Base-by-base conservation (phyloP, 2,797 vertebrate species). In the Coendou prehensilis region DNA sequence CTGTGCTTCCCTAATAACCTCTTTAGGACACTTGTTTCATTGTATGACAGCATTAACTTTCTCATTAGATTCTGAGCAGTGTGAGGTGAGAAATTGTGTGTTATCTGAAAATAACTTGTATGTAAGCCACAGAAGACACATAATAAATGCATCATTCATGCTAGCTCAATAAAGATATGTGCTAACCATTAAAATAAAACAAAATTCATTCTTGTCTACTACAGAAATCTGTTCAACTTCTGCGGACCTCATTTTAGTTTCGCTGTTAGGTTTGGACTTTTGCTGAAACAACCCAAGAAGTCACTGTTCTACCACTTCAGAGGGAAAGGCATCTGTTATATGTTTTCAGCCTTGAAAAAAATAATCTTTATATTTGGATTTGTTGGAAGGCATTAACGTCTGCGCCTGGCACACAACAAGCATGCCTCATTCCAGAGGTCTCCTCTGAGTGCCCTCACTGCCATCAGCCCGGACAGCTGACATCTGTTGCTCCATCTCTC, bases 401-500 rank as follows among this genome's bases (percentile, higher is more conserved):
- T 88, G 61, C 91, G 89, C 67, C 76, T 90, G 91, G 94, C 76
- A 93, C 47, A 84, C 90, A 94, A 52, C 28, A 67, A 87, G 41
- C 47, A 76, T 67, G 84, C 67, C 52, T 71, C 57, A 52, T 76
- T 82, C 52, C 79, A 69, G 64, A 71, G 30, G 15, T 41, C 54
- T 90, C 90, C 84, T 94, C n/a, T 78, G 57, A 30, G 76, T 59
- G 28, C 26, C 57, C 54, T 18, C 64, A 20, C 41, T 91, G 91
- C n/a, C 75, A 54, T 87, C 83, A 91, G 75, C 33, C 41, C 92
- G 52, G 56, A 52, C 82, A 88, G 79, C 4, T 61, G 61, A 96
- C 94, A 97, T 93, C 89, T 97, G 95, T 76, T 95, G 71, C 86
- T 91, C 93, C 94, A 87, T 96, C 64, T 96, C 89, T 93, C 64